These are phyloP conservation scores for Neodiprion virginianus DNA, from an alignment of 1,140 invertebrate genomes.

Conservation along the genomic window DNA sequence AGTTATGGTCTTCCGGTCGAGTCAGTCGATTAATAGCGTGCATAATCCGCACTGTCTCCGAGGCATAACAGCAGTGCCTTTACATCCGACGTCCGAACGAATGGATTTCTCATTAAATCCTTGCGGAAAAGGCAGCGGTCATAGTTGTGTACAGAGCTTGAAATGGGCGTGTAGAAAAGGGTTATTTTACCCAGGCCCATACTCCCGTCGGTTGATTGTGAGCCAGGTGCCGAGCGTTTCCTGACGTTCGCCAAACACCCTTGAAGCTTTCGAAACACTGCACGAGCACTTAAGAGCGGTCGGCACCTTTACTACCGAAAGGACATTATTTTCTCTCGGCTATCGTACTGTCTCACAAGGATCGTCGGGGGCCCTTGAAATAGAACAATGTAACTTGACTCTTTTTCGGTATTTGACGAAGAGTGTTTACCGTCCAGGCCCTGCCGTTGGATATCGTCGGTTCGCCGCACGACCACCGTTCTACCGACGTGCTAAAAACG, in stretches of 20 bases:
- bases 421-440: background rate
- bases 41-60: too few species aligned
- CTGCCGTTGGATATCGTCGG: too few species aligned
- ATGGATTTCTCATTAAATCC: background rate
- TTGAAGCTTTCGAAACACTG: slow-evolving; percentile 7
- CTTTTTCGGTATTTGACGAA: slow-evolving; percentile 2
- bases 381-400: slow-evolving; percentile 6
- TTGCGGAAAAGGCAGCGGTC: background rate
- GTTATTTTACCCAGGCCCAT: background rate
- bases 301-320: background rate
- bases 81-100: background rate
- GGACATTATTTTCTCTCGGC: slow-evolving; percentile 5
- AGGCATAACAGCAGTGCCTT: too few species aligned
- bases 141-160: background rate
- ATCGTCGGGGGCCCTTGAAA: background rate
- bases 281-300: background rate
- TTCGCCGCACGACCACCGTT: too few species aligned
- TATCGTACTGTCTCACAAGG: background rate
- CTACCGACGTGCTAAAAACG: background rate
- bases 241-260: slow-evolving; percentile 6
- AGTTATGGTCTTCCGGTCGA: background rate
- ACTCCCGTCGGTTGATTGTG: background rate
- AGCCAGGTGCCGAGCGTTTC: slow-evolving; percentile 3
- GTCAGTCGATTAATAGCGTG: too few species aligned
- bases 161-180: background rate